A percentile compares a stretch with the other conserved stretches of the same genome.
phyloP scores from a whole-genome alignment of 2,113 vertebrate genomes.

The Tenrec ecaudatus region DNA sequence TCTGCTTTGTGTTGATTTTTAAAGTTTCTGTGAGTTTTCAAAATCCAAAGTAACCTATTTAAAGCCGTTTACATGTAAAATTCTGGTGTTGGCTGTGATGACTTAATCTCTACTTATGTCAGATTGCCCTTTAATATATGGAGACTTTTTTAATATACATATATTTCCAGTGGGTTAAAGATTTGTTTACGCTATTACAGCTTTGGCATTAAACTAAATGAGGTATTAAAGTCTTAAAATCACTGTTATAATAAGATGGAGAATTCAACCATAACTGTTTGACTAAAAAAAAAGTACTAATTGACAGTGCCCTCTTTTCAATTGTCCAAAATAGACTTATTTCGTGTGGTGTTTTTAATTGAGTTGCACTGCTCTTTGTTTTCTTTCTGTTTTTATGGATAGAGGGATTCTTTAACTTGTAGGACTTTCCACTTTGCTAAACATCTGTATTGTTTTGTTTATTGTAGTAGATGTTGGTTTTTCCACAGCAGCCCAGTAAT shows the following conservation, averaged over 20 bases:
- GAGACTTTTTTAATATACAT: slow-evolving; percentile 60
- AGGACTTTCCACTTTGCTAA: slow-evolving; percentile 47
- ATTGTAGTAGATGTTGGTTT: slow-evolving; percentile 37
- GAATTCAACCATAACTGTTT: slow-evolving; percentile 70
- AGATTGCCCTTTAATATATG: slow-evolving; percentile 56
- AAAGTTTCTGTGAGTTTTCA: background rate
- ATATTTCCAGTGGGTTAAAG: slow-evolving; percentile 70
- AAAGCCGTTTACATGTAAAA: slow-evolving; percentile 56
- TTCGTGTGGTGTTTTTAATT: slow-evolving; percentile 70
- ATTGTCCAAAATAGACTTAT: slow-evolving; percentile 61
- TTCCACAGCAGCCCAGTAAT: background rate
- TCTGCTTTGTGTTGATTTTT: background rate
- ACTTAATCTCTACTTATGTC: slow-evolving; percentile 56
- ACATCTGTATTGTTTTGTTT: background rate
- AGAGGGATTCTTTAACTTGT: background rate
- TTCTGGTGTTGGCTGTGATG: slow-evolving; percentile 35
- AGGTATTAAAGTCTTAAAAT: slow-evolving; percentile 76
- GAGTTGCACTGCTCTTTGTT: slow-evolving; percentile 61
- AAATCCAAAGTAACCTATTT: slow-evolving; percentile 41
- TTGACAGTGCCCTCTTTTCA: slow-evolving; percentile 61
- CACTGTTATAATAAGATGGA: slow-evolving; percentile 70
- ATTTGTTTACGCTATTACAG: slow-evolving; percentile 66
- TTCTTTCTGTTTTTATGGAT: slow-evolving; percentile 60
- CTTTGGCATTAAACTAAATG: slow-evolving; percentile 80
- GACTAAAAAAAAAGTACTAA: slow-evolving; percentile 62